Evolutionary conservation across 2,113 vertebrate species (phyloP), one percentile per base, ranked within the genome.

Genomic region (Neodontobutis hainanensis): DNA sequence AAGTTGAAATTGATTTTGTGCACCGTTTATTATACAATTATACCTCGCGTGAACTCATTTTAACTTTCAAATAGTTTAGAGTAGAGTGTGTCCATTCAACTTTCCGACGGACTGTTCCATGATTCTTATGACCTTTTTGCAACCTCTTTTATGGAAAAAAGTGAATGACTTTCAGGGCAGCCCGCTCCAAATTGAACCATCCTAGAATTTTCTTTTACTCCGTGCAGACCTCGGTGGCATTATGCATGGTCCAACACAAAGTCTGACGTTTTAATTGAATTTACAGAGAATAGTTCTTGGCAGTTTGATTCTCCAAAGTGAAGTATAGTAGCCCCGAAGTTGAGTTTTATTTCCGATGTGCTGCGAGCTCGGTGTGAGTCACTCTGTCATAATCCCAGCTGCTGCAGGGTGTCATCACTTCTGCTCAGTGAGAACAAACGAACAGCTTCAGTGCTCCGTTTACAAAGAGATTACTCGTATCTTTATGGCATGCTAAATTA

Each of bases 191-290:
- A 68, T 50, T 67, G 19, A 56, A 48, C 67, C 15, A 60, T 68
- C 52, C 47, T 27, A n/a, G 38, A 19, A n/a, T 9, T 53, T 60
- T 40, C 6, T 42, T 6, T 56, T 32, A 50, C 56, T 60, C 44
- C 73, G 63, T 79, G 67, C 61, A 75, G 80, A 46, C 65, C 58
- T 64, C 15, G 42, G 44, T 8, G 1, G 52, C 14, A 70, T 66
- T 75, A 80, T 80, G 78, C 73, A 83, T 77, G 75, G 70, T 65
- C 77, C 66, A 80, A 69, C 74, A 77, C 73, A 48, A 68, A 78
- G 76, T 84, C 62, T 76, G 79, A 73, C 32, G 78, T 73, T 90
- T 84, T 82, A 89, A 90, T 89, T 86, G 55, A 85, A 86, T 85
- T 86, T 81, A 52, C 49, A 76, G 66, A 6, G 65, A 81, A 50